Evolutionary conservation across 1,140 invertebrate genomes (phyloP).

Genomic region (Eciton burchellii): DNA sequence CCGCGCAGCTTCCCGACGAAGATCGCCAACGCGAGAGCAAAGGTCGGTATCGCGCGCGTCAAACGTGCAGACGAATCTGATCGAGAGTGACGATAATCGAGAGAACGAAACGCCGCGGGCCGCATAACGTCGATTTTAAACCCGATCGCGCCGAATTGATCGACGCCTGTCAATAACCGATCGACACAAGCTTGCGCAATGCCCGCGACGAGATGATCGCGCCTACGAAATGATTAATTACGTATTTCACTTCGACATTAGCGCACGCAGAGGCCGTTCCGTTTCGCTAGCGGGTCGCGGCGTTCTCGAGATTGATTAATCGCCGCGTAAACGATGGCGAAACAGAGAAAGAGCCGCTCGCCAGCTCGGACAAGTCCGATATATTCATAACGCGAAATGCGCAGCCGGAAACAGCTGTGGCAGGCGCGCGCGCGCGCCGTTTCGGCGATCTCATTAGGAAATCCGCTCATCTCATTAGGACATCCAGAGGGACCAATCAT

Average conservation of each 20-base stretch:
- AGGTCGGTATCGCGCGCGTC: neutral
- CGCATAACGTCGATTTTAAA: constrained; percentile 4
- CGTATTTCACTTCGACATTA: constrained; percentile 27
- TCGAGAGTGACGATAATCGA: neutral
- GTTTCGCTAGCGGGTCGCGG: constrained; percentile 9
- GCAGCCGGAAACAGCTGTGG: constrained; percentile 60
- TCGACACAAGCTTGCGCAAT: constrained; percentile 43
- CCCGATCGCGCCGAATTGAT: constrained; percentile 21
- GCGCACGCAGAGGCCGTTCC: constrained; percentile 35
- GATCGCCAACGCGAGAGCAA: too few species aligned
- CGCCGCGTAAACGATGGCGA: constrained; percentile 33
- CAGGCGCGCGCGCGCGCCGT: constrained; percentile 14
- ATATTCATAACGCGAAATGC: constrained; percentile 50
- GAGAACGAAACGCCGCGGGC: neutral
- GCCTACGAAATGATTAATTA: constrained; percentile 49
- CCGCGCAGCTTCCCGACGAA: too few species aligned
- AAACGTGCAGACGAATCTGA: too few species aligned
- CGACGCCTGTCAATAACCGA: constrained; percentile 45
- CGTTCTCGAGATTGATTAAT: constrained; percentile 56
- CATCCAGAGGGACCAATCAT: neutral
- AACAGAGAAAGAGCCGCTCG: constrained; percentile 36
- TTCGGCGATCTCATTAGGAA: constrained; percentile 22
- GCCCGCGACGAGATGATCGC: constrained; percentile 39
- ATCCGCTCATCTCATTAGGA: constrained; percentile 14
- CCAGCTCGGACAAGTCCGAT: constrained; percentile 44